A percentile compares a stretch with the other conserved stretches of the same genome.
Evolutionary conservation across 1,140 invertebrate species (phyloP).

Genomic region (Cepaea nemoralis): DNA sequence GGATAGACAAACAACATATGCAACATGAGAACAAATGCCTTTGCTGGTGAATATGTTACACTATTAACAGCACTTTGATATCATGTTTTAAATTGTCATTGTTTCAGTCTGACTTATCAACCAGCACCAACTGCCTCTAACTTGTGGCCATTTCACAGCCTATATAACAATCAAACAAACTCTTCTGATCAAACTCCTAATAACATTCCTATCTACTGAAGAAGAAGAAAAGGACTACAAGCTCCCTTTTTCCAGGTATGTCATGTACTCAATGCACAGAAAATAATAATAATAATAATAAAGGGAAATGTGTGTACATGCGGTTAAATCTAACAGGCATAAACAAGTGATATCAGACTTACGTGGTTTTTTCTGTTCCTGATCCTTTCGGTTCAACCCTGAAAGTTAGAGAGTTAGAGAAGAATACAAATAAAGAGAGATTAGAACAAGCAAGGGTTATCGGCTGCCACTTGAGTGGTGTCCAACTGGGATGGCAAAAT

Average conservation of each 20-base stretch:
- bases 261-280: not conserved
- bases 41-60: too few species aligned
- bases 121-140: too few species aligned
- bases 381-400: conserved; percentile 26
- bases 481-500: not conserved
- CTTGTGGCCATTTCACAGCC: too few species aligned
- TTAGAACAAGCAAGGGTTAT: not conserved
- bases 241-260: not conserved
- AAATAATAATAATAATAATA: not conserved
- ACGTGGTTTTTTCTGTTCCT: conserved; percentile 40
- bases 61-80: too few species aligned
- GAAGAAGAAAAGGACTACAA: not conserved
- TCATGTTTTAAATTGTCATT: too few species aligned
- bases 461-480: not conserved
- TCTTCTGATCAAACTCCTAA: too few species aligned
- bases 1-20: too few species aligned
- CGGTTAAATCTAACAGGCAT: not conserved
- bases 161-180: too few species aligned
- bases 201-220: too few species aligned
- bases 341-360: not conserved
- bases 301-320: not conserved
- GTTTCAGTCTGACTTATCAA: too few species aligned
- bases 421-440: conserved; percentile 32
- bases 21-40: too few species aligned
- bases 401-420: conserved; percentile 41